A percentile compares a stretch with the other conserved stretches of the same genome.
These are phyloP conservation scores for mouse (Mus musculus) DNA, from an alignment of 2,113 vertebrate genomes.

Conservation along the genomic window GRCm39 chr5:143915501-143916000, in stretches of 20 bases:
- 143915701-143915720: no score
- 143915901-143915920: neutral
- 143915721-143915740: no score
- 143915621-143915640: neutral
- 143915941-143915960: neutral
- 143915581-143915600: neutral
- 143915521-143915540: neutral
- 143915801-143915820: no score
- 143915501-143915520: neutral
- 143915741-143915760: no score
- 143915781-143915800: no score
- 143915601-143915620: neutral
- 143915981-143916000: neutral
- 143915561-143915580: neutral
- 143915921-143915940: neutral
- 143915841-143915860: neutral
- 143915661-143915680: no score
- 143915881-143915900: neutral
- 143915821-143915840: no score
- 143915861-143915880: neutral
- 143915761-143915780: no score
- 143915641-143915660: no score
- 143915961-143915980: neutral
- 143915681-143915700: no score
- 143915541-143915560: neutral